Evolutionary conservation across 2,888 invertebrate genomes (phyloP), one percentile per base, ranked within the genome.

Genomic region (Sphaeridia pumilis): DNA sequence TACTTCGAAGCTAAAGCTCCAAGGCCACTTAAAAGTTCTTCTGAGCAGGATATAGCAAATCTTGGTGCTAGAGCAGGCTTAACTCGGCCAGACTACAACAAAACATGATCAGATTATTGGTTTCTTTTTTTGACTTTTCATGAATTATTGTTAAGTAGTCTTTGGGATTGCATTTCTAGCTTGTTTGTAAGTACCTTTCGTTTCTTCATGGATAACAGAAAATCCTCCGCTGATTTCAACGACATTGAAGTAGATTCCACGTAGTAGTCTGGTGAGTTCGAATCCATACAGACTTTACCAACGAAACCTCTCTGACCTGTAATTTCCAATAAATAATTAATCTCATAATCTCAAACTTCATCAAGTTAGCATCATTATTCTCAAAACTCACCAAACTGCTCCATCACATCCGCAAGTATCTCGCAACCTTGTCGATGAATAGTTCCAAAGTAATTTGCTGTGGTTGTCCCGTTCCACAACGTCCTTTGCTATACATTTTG

Each of bases 401-500:
- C 71, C 2, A 76, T 81, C 67, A 81, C 77, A 57, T 83, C 77
- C 0, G 81, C 87, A 27, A 93, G 74, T 59, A 81, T 75, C 48
- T 83, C 59, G 12, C 82, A 81, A 3, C 86, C 81, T 35, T 82
- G 76, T 22, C 76, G 68, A 67, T 85, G 82, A 10, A 89, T 76
- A 0, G 89, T 84, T 3, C 83, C 89, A 71, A 84, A 92, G 69
- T 92, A 93, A 60, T 83, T 83, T 0, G 89, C 89, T 28, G 89
- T 85, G 4, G 93, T 93, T 17, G 92, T 90, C 5, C 93, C 93
- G 71, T 78, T 76, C 20, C 72, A 73, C 46, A 92, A 67, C 20
- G 87, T 80, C 54, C 80, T 76, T 73, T 77, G 77, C 89, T 90
- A 72, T 70, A 46, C 21, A 43, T n/a, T 14, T 44, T 46, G 7